Evolutionary conservation across 2,113 vertebrate species (phyloP), one percentile per base, ranked within the genome.

Genomic region (Zosterops borbonicus): DNA sequence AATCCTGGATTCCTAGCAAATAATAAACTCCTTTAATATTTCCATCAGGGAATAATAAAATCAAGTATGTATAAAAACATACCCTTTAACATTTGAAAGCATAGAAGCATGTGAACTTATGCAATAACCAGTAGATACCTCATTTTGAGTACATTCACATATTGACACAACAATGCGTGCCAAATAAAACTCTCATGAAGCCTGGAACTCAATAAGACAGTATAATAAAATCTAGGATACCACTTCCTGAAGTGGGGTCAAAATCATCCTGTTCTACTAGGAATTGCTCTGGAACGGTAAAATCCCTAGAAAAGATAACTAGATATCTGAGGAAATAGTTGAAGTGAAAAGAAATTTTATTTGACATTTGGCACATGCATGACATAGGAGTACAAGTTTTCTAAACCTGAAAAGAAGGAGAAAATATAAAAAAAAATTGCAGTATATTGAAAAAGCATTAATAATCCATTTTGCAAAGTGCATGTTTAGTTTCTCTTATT

Each of bases 91-190:
- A 83, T 87, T 52, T 86, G 77, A 95, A 95, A 95, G 18, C 60
- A 75, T 74, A 95, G 85, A 92, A 93, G 39, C 83, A 88, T 90
- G 88, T 93, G 90, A 96, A 96, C n/a, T 63, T 93, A 52, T 14
- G 58, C 39, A 92, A 41, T 78, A 95, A 94, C 29, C 24, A 65
- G 59, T 77, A 90, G 85, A 89, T 86, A 71, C 17, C 44, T 94
- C 69, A 59, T 92, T 96, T n/a, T 86, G 88, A 93, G 76, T 97
- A 78, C 85, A 86, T 92, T 94, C 85, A 92, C 88, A 92, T 96
- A 94, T 90, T 96, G 92, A 93, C 71, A 81, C 55, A 86, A 81
- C 35, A 81, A 35, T 0, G 3, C 28, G 52, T 93, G 90, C 94
- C 93, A 96, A 92, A 94, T 67, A 90, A 96, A 96, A 94, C 47